These are phyloP conservation scores for Pithys albifrons DNA, from an alignment of 2,113 vertebrate genomes.

Conservation along the genomic window DNA sequence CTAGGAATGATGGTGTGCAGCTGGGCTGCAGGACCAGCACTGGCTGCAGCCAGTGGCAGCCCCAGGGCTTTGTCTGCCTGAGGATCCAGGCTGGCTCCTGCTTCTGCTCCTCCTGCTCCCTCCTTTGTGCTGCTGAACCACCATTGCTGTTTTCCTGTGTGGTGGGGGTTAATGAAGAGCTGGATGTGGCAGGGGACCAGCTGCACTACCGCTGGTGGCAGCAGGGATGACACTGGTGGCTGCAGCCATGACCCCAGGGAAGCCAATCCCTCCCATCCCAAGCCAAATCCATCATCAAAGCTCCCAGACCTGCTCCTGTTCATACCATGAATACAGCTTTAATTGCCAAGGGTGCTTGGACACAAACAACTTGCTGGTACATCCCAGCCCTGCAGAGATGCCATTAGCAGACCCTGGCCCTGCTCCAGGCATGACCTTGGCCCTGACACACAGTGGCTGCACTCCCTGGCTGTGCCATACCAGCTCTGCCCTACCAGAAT, in stretches of 20 bases:
- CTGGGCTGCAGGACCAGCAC: not conserved
- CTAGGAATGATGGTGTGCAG: rapidly evolving
- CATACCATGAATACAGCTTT: not conserved
- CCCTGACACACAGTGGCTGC: rapidly evolving
- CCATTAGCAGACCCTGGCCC: not conserved
- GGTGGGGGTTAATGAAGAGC: not conserved
- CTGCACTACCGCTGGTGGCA: rapidly evolving
- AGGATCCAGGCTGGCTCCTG: not conserved
- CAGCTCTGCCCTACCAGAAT: rapidly evolving
- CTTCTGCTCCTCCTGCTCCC: not conserved
- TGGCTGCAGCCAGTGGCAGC: not conserved
- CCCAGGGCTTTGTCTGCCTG: not conserved
- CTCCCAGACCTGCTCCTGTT: not conserved
- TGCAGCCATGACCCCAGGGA: not conserved
- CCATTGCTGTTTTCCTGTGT: rapidly evolving
- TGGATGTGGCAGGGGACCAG: not conserved
- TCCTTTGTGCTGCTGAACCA: not conserved
- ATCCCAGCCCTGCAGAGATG: not conserved
- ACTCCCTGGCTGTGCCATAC: rapidly evolving
- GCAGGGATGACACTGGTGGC: not conserved
- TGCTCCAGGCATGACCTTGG: not conserved
- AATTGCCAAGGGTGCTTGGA: not conserved
- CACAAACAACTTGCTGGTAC: not conserved
- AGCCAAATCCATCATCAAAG: not conserved
- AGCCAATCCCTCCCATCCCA: not conserved